Evolutionary conservation across 2,113 vertebrate species (phyloP).

Genomic region (Mus musculus): GRCm39 chr4:54803501-54804000

Average conservation of each 20-base stretch:
- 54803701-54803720: background rate
- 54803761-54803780: background rate
- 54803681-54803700: background rate
- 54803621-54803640: background rate
- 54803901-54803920: background rate
- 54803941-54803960: background rate
- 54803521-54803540: background rate
- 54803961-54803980: background rate
- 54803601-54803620: background rate
- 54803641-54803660: background rate
- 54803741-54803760: background rate
- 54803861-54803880: background rate
- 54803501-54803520: background rate
- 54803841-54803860: background rate
- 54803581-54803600: conserved; percentile 21
- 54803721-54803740: background rate
- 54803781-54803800: background rate
- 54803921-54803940: background rate
- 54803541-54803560: background rate
- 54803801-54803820: background rate
- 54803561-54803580: background rate
- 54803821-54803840: background rate
- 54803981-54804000: background rate
- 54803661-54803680: background rate
- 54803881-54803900: too few species aligned